Conservation (phyloP, 2,113 vertebrate genomes). For the Trachemys scripta region DNA sequence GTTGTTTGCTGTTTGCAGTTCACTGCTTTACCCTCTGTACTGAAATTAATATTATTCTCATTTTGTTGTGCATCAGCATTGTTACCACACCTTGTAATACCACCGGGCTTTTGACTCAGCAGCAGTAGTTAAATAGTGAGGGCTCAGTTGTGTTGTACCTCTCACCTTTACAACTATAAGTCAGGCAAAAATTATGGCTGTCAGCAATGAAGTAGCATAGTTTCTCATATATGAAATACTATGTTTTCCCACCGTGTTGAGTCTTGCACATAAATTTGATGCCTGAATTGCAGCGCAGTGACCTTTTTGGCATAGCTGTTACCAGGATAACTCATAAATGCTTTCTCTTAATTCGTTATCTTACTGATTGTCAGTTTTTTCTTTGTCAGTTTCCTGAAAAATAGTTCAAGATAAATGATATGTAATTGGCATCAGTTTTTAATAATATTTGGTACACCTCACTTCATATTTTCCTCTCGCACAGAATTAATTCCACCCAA, state of each 20-base stretch:
- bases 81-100: accelerated
- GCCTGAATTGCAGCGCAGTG: accelerated
- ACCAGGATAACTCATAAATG: neutral
- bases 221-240: neutral
- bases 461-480: accelerated
- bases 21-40: accelerated
- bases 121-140: accelerated
- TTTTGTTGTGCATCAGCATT: neutral
- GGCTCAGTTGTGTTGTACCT: neutral
- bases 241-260: accelerated
- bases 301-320: neutral
- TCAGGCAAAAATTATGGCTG: neutral
- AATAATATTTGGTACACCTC: neutral
- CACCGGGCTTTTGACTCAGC: neutral
- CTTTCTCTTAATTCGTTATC: accelerated
- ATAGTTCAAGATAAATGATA: neutral
- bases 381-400: neutral
- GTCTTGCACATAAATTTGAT: accelerated
- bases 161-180: neutral
- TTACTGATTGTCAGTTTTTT: neutral
- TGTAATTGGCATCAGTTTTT: accelerated
- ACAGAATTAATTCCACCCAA: neutral
- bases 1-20: accelerated
- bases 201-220: accelerated
- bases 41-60: accelerated